Conservation (phyloP, 2,113 vertebrate species). For the Zapornia atra region DNA sequence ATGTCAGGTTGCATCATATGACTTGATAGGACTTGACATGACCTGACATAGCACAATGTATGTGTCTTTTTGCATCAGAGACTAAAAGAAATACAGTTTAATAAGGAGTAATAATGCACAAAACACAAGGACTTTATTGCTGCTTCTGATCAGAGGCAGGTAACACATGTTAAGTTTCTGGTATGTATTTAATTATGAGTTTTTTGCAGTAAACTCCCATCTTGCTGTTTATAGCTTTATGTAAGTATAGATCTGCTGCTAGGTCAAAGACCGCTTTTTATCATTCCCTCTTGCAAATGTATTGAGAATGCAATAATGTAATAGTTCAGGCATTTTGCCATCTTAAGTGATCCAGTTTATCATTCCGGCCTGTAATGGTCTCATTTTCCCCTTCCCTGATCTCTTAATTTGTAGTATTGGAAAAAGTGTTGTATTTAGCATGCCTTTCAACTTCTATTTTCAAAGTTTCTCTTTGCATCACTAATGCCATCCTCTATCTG, state of each 20-base stretch:
- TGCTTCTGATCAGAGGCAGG: neutral
- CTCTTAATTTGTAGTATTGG: constrained; percentile 30
- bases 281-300: neutral
- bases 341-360: constrained; percentile 33
- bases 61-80: constrained; percentile 62
- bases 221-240: neutral
- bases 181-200: neutral
- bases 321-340: constrained; percentile 8
- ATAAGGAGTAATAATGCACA: constrained; percentile 11
- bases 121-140: neutral
- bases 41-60: constrained; percentile 60
- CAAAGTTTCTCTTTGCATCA: constrained; percentile 36
- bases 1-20: neutral
- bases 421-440: constrained; percentile 9
- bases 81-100: neutral
- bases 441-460: constrained; percentile 26
- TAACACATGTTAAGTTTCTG: neutral
- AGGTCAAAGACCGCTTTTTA: neutral
- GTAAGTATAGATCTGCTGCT: neutral
- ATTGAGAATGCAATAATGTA: constrained; percentile 6
- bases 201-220: neutral
- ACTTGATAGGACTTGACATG: constrained; percentile 47
- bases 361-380: constrained; percentile 2
- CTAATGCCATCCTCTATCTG: constrained; percentile 5
- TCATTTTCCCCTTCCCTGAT: constrained; percentile 45